Evolutionary conservation across 2,797 vertebrate genomes (phyloP).

Genomic region (Monodelphis domestica): DNA sequence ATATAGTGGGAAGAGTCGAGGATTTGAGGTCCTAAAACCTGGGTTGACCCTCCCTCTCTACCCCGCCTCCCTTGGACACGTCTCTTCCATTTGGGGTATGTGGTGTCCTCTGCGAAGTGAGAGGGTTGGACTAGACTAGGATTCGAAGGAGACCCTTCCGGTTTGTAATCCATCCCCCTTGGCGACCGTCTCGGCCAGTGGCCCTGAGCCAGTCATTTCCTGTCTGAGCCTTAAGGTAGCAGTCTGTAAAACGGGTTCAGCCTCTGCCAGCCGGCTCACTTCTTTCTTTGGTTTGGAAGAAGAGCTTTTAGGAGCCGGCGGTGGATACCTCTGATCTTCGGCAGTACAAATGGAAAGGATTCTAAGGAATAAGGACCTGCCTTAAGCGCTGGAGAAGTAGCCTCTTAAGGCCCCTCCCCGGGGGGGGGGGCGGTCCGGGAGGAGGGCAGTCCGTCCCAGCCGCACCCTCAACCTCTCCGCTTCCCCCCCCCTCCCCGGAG

Average conservation of each 20-base stretch:
- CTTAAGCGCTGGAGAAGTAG: neutral
- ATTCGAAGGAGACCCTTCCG: neutral
- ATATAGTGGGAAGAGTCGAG: neutral
- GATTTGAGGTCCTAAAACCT: no score
- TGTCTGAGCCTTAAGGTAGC: neutral
- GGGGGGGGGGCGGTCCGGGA: no score
- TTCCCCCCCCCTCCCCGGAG: neutral
- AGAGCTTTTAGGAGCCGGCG: neutral
- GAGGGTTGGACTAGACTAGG: neutral
- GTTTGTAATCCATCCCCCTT: neutral
- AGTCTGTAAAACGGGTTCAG: neutral
- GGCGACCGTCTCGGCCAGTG: neutral
- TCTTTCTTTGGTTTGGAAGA: neutral
- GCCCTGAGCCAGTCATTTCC: neutral
- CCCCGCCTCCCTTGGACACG: neutral
- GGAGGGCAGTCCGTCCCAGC: neutral
- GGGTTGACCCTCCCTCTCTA: no score
- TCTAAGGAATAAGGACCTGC: neutral
- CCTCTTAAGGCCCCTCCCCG: neutral
- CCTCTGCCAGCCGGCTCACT: neutral
- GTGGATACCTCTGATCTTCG: neutral
- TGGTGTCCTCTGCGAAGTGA: neutral
- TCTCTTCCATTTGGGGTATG: neutral
- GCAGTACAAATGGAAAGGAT: neutral
- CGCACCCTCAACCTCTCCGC: neutral